Evolutionary conservation across 2,113 vertebrate genomes (phyloP).

Genomic region (Anas platyrhynchos): DNA sequence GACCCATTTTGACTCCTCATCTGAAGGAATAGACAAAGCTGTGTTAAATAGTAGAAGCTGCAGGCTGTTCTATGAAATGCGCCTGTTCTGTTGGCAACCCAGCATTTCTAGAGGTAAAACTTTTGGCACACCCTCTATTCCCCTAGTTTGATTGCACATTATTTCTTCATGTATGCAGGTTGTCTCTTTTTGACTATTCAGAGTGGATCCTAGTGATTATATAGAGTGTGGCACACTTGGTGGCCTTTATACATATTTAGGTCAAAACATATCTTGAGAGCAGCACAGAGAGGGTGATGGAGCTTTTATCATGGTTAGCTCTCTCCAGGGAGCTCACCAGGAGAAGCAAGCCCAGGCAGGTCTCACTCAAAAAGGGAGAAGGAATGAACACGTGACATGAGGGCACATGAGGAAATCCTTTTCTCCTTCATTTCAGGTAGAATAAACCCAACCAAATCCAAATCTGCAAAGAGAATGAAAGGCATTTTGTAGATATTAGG

Average conservation of each 20-base stretch:
- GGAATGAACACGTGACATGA: not conserved
- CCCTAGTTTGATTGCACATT: not conserved
- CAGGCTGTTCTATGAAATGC: not conserved
- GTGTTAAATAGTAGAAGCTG: not conserved
- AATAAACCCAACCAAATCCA: not conserved
- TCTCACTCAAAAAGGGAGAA: not conserved
- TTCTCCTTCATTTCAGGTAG: not conserved
- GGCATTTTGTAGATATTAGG: not conserved
- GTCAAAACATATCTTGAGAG: not conserved
- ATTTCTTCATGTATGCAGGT: not conserved
- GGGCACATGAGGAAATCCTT: accelerated
- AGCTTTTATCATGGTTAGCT: not conserved
- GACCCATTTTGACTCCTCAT: not conserved
- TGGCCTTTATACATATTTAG: not conserved
- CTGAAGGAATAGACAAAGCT: not conserved
- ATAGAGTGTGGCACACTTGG: not conserved
- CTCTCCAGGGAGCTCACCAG: accelerated
- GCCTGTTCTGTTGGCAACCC: not conserved
- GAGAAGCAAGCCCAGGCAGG: not conserved
- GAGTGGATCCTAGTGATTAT: not conserved
- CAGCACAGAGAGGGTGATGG: not conserved
- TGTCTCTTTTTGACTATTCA: not conserved
- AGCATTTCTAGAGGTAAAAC: not conserved
- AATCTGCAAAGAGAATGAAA: not conserved
- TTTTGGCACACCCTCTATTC: accelerated